These are phyloP conservation scores for Cyprinus carpio DNA, from an alignment of 2,113 vertebrate genomes.

Conservation along the genomic window DNA sequence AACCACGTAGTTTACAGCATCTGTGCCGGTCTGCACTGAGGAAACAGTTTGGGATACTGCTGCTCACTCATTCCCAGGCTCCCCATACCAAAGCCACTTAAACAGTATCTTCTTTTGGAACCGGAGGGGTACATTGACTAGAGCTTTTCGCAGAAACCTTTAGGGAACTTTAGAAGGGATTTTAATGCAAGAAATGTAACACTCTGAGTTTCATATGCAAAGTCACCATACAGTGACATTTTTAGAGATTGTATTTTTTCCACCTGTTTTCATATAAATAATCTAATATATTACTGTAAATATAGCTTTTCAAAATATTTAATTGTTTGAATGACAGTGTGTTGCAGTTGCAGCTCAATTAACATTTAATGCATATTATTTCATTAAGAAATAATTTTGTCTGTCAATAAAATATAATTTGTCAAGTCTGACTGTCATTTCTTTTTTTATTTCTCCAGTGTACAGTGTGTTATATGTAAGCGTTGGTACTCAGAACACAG, in stretches of 20 bases:
- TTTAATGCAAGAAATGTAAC: neutral
- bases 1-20: conserved; percentile 69
- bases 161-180: no score
- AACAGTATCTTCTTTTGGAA: conserved; percentile 74
- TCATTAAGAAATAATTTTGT: neutral
- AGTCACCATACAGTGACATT: neutral
- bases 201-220: neutral
- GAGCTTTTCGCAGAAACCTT: conserved; percentile 3
- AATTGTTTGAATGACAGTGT: neutral
- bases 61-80: conserved; percentile 65
- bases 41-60: conserved; percentile 61
- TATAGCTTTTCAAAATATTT: neutral
- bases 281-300: neutral
- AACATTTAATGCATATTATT: neutral
- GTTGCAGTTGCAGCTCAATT: neutral
- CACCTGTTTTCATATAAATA: conserved; percentile 12
- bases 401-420: neutral
- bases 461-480: neutral
- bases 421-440: neutral
- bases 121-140: conserved; percentile 67
- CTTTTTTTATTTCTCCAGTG: neutral
- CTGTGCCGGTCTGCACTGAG: conserved; percentile 70
- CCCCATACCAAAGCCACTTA: conserved; percentile 69
- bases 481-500: neutral
- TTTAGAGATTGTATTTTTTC: neutral